Evolutionary conservation across 2,797 vertebrate species (phyloP).

Genomic region (Leontopithecus rosalia): DNA sequence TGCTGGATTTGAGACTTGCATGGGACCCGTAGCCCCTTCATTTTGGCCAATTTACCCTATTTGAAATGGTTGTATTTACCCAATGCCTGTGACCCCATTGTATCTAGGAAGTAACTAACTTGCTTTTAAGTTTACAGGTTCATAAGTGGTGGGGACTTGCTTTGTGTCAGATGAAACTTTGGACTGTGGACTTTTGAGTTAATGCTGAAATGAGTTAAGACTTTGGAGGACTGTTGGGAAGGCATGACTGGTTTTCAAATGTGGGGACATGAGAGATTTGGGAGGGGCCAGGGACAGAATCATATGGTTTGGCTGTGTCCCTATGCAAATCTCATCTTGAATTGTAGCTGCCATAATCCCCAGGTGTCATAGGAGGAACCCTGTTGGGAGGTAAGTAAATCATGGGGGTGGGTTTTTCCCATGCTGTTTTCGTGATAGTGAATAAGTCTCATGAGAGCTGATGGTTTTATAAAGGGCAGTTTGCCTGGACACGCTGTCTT

Average conservation of each 20-base stretch:
- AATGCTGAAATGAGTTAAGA: not conserved
- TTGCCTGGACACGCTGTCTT: not conserved
- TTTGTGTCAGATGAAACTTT: not conserved
- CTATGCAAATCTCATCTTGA: not conserved
- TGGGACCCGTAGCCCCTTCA: not conserved
- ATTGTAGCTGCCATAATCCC: not conserved
- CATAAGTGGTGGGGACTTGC: not conserved
- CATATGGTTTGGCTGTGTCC: not conserved
- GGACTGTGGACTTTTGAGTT: not conserved
- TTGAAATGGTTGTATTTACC: not conserved
- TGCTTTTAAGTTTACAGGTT: not conserved
- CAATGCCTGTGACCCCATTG: not conserved
- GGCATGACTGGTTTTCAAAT: not conserved
- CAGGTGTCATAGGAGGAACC: accelerated
- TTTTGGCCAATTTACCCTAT: not conserved
- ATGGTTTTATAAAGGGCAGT: not conserved
- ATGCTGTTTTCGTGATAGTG: not conserved
- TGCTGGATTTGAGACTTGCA: not conserved
- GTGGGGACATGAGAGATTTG: not conserved
- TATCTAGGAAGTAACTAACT: not conserved
- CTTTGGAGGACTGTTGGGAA: not conserved
- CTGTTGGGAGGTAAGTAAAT: not conserved
- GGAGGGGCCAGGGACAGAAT: not conserved
- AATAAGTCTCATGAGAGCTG: not conserved
- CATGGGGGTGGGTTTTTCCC: not conserved